Evolutionary conservation across 2,113 vertebrate species (phyloP).

Genomic region (Odocoileus virginianus): DNA sequence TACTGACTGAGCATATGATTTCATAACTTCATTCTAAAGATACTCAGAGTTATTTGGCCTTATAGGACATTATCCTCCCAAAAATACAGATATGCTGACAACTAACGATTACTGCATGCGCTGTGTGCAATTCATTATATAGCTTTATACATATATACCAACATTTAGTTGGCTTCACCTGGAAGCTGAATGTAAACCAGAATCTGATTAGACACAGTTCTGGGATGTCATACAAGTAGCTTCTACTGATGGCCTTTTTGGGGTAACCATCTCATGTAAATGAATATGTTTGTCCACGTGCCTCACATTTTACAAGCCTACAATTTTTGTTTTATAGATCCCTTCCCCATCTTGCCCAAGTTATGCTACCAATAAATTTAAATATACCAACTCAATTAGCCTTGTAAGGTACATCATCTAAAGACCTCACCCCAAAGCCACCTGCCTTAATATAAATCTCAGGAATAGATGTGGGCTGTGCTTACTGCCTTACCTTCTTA

Average conservation of each 20-base stretch:
- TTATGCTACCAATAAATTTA: slow-evolving; percentile 42
- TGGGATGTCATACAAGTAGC: neutral
- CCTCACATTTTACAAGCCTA: slow-evolving; percentile 35
- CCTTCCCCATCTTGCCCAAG: slow-evolving; percentile 10
- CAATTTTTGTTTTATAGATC: slow-evolving; percentile 32
- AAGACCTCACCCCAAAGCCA: neutral
- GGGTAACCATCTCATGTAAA: neutral
- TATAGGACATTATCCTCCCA: neutral
- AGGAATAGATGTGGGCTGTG: neutral
- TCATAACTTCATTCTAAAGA: neutral
- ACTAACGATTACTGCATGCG: neutral
- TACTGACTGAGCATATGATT: neutral
- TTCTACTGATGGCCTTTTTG: neutral
- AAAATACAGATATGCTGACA: neutral
- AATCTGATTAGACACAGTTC: neutral
- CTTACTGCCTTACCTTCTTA: neutral
- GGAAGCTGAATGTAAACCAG: neutral
- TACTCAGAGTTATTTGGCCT: neutral
- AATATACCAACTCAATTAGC: slow-evolving; percentile 38
- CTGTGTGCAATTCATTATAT: neutral
- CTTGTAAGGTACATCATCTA: neutral
- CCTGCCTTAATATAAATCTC: neutral
- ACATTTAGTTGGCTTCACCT: neutral
- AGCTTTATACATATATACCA: neutral
- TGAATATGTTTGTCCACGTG: neutral